Conservation (phyloP, 2,888 invertebrate genomes). For the Cataglyphis altisquamis region DNA sequence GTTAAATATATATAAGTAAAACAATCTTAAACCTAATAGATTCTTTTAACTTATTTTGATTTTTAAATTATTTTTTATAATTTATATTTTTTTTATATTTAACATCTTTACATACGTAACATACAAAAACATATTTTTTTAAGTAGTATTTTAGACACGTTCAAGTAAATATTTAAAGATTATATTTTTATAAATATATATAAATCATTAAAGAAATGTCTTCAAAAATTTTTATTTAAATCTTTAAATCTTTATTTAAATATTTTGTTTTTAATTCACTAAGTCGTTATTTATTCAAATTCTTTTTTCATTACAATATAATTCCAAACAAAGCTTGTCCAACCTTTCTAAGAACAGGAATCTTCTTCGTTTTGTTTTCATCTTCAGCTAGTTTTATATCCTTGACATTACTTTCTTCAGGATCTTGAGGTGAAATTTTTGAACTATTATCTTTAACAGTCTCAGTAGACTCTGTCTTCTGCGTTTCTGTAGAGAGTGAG, state of each 20-base stretch:
- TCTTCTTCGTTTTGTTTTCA: constrained; percentile 23
- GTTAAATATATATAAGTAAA: not conserved
- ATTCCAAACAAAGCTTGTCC: constrained; percentile 45
- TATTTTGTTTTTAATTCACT: not conserved
- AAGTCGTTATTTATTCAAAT: not conserved
- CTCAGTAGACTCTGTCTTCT: not conserved
- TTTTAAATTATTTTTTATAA: not conserved
- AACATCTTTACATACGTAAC: not conserved
- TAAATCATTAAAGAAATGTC: not conserved
- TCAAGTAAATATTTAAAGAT: not conserved
- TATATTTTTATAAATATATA: not conserved
- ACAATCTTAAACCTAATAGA: not conserved
- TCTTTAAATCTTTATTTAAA: not conserved
- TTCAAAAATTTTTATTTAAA: not conserved
- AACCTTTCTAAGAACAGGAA: constrained; percentile 38
- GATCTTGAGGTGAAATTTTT: not conserved
- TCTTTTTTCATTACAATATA: not conserved
- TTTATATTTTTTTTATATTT: not conserved
- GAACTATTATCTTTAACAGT: no score
- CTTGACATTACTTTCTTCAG: not conserved
- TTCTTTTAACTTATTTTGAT: constrained; percentile 3
- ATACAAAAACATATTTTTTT: not conserved
- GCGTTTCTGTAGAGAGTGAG: not conserved
- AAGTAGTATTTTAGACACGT: not conserved
- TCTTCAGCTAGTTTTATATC: not conserved